Evolutionary conservation across 2,888 invertebrate species (phyloP).

Genomic region (Hirtodrosophila confusa): DNA sequence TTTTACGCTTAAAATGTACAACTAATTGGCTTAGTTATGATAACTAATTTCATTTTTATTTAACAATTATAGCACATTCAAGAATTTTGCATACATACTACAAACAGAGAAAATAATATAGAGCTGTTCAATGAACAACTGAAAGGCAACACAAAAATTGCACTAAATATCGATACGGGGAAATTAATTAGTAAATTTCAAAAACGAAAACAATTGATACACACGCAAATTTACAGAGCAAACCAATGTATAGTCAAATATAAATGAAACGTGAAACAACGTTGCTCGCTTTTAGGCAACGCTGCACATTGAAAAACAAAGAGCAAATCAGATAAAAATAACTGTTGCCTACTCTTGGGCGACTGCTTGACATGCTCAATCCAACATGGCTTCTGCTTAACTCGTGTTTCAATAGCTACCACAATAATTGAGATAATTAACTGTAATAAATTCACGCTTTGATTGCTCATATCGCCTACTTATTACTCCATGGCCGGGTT

Average conservation of each 20-base stretch:
- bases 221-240: constrained; percentile 22
- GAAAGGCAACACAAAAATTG: constrained; percentile 66
- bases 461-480: constrained; percentile 54
- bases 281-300: background rate
- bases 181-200: constrained; percentile 41
- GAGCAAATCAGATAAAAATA: background rate
- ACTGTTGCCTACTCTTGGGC: constrained; percentile 35
- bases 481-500: constrained; percentile 55
- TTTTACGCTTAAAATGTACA: constrained; percentile 71
- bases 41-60: constrained; percentile 62
- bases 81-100: constrained; percentile 57
- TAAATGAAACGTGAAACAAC: background rate
- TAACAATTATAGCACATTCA: constrained; percentile 82
- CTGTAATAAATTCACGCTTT: constrained; percentile 75
- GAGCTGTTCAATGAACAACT: constrained; percentile 22
- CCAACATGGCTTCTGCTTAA: constrained; percentile 21
- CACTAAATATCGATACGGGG: constrained; percentile 47
- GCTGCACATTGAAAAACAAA: constrained; percentile 14
- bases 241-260: constrained; percentile 13
- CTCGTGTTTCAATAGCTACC: constrained; percentile 63
- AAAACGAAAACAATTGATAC: constrained; percentile 4
- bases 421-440: constrained; percentile 70
- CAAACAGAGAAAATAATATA: constrained; percentile 37
- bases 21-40: constrained; percentile 73
- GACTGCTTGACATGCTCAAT: constrained; percentile 24